Percentiles rank a stretch among this genome's conserved stretches.
These are phyloP conservation scores for Cranoglanis bouderius DNA, from an alignment of 2,113 vertebrate species.

Conservation along the genomic window DNA sequence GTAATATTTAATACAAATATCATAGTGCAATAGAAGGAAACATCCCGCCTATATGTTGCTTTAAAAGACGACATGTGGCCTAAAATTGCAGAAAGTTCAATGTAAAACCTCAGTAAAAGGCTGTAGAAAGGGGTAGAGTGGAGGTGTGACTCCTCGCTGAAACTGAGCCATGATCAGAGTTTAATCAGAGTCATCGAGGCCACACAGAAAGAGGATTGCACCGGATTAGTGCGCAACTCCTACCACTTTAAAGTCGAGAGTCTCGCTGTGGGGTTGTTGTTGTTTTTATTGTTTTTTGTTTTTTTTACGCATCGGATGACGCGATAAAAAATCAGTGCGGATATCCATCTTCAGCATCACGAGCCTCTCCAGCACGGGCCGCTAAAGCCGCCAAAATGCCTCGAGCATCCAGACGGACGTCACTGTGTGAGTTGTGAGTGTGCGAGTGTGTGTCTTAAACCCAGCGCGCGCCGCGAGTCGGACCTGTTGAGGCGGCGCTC, in stretches of 20 bases:
- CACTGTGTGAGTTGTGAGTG: background rate
- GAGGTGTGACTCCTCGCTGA: slow-evolving; percentile 26
- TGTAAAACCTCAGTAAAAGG: background rate
- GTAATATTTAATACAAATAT: background rate
- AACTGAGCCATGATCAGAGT: slow-evolving; percentile 63
- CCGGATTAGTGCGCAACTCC: slow-evolving; percentile 73
- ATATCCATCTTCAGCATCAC: background rate
- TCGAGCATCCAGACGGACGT: slow-evolving; percentile 5
- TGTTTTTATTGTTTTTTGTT: too few relatives aligned
- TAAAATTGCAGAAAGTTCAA: background rate
- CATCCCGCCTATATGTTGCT: background rate
- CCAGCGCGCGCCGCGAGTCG: background rate
- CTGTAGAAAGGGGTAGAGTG: background rate
- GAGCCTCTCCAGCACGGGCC: background rate
- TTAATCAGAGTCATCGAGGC: slow-evolving; percentile 65
- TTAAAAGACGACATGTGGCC: background rate
- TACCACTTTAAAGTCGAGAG: slow-evolving; percentile 57
- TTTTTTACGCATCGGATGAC: slow-evolving; percentile 2
- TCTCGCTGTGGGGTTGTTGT: background rate
- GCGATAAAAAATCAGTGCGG: background rate
- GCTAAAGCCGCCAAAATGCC: background rate
- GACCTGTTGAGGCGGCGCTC: slow-evolving; percentile 29
- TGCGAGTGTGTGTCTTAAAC: background rate
- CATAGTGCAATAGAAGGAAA: background rate
- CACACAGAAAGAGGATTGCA: slow-evolving; percentile 68